Evolutionary conservation across 2,113 vertebrate species (phyloP).

Genomic region (Brienomyrus brachyistius): DNA sequence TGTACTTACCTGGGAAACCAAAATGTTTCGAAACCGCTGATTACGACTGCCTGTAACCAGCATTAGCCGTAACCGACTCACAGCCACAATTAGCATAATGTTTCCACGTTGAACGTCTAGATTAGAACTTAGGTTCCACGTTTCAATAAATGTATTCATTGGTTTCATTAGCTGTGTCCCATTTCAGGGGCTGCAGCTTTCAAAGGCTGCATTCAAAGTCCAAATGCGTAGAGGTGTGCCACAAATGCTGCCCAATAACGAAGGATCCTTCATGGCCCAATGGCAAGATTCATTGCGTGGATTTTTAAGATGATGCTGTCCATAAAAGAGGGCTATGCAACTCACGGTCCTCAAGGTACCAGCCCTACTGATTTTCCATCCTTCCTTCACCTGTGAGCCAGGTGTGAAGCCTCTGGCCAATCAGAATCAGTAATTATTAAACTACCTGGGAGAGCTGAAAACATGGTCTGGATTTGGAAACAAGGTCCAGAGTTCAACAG

Average conservation of each 20-base stretch:
- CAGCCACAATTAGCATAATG: not conserved
- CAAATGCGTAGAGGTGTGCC: not conserved
- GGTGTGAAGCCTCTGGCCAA: too few species aligned
- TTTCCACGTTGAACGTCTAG: not conserved
- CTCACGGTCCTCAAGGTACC: too few species aligned
- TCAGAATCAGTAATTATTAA: too few species aligned
- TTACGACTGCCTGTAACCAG: not conserved
- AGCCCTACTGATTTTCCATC: too few species aligned
- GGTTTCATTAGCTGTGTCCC: not conserved
- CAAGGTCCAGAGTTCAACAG: too few species aligned
- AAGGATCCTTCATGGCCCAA: not conserved
- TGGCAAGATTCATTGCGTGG: not conserved
- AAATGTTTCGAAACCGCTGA: not conserved
- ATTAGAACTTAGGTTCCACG: not conserved
- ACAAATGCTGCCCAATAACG: not conserved
- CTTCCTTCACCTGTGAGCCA: too few species aligned
- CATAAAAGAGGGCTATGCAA: not conserved
- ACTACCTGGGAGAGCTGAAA: too few species aligned
- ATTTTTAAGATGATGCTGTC: not conserved
- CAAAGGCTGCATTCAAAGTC: not conserved
- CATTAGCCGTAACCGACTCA: not conserved
- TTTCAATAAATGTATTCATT: not conserved
- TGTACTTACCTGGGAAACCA: not conserved
- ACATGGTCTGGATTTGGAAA: too few species aligned
- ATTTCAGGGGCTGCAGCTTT: not conserved